Base-by-base conservation (phyloP, 2,888 invertebrate genomes). In the Lymantria dispar region DNA sequence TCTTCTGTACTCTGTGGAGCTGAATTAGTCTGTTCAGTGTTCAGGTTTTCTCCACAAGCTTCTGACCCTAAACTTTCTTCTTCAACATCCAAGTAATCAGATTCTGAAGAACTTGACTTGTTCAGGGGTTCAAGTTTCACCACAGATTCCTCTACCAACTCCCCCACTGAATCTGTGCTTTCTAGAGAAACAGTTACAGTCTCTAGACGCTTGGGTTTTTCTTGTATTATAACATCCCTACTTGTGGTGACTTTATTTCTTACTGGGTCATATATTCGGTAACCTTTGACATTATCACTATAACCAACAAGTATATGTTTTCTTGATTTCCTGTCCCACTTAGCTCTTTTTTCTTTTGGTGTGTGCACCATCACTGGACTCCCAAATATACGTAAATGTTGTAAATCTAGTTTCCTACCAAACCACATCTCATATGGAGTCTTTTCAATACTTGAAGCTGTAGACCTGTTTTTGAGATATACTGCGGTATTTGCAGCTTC, bases 401-500 rank as follows among this genome's bases (percentile, higher is more conserved):
- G 48, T 9, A 59, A 9, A 45, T 56, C 46, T 30, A 53, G 58
- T 44, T 59, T 56, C 5, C 8, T n/a, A 7, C 45, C 44, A 33
- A 8, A 31, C 54, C 58, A 55, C 7, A 49, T 9, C 39, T 58
- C 55, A 45, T 53, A 55, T 31, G 55, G 55, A 8, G 54, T 56
- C 41, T 36, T 33, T 15, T 15, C 12, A 12, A 56, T 12, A 3
- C 42, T 14, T 33, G 56, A 8, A 22, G 52, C 38, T 30, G 48
- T 48, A 15, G n/a, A 48, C 39, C 47, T n/a, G 42, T 57, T 57
- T 42, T 56, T 54, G 8, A 64, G 36, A 38, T 59, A 61, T n/a
- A 64, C 58, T 13, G 63, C 63, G 3, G 60, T 59, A 31, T 61
- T 57, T 7, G 46, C 38, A 3, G 60, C 60, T 36, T 63, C 63